Evolutionary conservation across 2,888 invertebrate species (phyloP).

Genomic region (Sinotaia quadrata): DNA sequence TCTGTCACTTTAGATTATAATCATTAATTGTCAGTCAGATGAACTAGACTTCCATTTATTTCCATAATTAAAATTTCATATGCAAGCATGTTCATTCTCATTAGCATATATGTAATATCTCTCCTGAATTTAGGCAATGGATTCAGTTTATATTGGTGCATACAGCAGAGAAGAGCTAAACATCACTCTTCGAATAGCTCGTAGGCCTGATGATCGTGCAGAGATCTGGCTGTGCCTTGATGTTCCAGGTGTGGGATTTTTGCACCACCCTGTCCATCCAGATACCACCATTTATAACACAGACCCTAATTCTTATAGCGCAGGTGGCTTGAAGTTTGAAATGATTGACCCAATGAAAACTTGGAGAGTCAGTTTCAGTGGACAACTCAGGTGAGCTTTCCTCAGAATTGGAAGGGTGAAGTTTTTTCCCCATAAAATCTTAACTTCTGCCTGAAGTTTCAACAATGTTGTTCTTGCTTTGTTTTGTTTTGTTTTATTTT

Average conservation of each 20-base stretch:
- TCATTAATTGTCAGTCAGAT: too few relatives aligned
- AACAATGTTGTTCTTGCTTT: too few relatives aligned
- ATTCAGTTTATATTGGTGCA: slow-evolving; percentile 75
- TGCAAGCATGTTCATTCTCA: too few relatives aligned
- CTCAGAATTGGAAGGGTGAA: too few relatives aligned
- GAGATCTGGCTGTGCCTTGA: slow-evolving; percentile 77
- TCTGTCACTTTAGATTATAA: too few relatives aligned
- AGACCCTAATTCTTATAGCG: slow-evolving; percentile 51
- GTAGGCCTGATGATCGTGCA: slow-evolving; percentile 74
- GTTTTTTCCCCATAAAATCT: too few relatives aligned
- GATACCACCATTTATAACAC: slow-evolving; percentile 74
- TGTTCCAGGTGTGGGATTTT: slow-evolving; percentile 70
- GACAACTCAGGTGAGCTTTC: slow-evolving; percentile 79
- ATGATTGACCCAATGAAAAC: slow-evolving; percentile 77
- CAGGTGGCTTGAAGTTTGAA: slow-evolving; percentile 76
- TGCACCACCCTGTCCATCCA: slow-evolving; percentile 76
- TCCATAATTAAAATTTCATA: too few relatives aligned
- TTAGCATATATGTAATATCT: too few relatives aligned
- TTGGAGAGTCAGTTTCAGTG: slow-evolving; percentile 81
- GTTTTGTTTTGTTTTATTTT: too few relatives aligned
- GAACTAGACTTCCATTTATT: too few relatives aligned
- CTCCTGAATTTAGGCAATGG: slow-evolving; percentile 73
- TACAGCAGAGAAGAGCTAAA: slow-evolving; percentile 75
- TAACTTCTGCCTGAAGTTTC: too few relatives aligned
- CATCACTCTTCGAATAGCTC: slow-evolving; percentile 76